Evolutionary conservation across 2,888 invertebrate species (phyloP), one percentile per base, ranked within the genome.

Genomic region (Branchellion lobata): DNA sequence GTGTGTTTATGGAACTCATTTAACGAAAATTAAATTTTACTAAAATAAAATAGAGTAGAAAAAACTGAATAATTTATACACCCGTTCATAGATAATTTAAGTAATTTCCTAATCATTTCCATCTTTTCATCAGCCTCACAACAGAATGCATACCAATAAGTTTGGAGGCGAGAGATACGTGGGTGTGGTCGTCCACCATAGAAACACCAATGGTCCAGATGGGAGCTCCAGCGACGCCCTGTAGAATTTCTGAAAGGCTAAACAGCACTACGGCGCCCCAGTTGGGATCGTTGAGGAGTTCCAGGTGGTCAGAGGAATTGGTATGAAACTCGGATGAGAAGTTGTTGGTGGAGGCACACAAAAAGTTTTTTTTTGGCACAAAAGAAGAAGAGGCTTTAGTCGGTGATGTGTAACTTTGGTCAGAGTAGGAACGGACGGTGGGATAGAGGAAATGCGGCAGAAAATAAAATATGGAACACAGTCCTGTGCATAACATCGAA

Each of bases 391-490:
- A 18, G n/a, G 3, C 5, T 5, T 40, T 40, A 40, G 5, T 14
- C 40, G 40, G 5, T 40, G 40, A 40, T 8, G 14, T 8, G 14
- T 8, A 40, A 40, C 5, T 40, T 18, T 57, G 3, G 5, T 57
- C 24, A 24, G n/a, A 5, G 3, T 57, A 5, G 3, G 61, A 5
- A 18, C 5, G 8, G 5, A 18, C 79, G 8, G 53, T 36, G 27
- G 61, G 65, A 74, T 84, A 90, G 69, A 92, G 90, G 84, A 92
- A 91, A 86, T 92, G 91, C 0, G 92, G 92, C 65, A 91, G 84
- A 84, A 92, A 91, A 81, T 92, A 90, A 24, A 84, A 72, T 0
- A 83, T 33, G 3, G 81, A 81, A 21, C 83, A 82, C 8, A 82
- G 21, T 18, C 71, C 51, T 24, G 80, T 80, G 21, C 72, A 27